Evolutionary conservation across 2,113 vertebrate genomes (phyloP).

Genomic region (Thalassarche chlororhynchos): DNA sequence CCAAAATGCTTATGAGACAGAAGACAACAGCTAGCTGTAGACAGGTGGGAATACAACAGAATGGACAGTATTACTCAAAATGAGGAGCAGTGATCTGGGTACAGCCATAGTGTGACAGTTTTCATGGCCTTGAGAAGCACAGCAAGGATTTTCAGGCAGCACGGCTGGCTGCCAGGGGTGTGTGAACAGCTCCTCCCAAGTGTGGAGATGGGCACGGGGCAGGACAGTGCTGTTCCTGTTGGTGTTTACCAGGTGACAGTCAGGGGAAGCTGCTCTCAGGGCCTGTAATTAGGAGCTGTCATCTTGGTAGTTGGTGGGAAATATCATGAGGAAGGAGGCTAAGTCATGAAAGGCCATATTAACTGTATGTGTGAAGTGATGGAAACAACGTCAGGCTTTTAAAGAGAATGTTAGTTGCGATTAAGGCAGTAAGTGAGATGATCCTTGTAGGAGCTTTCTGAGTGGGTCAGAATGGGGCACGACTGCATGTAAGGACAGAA

Average conservation of each 20-base stretch:
- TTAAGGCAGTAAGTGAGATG: not conserved
- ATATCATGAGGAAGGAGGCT: not conserved
- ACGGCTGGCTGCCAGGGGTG: no score
- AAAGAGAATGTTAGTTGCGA: no score
- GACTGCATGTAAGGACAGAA: not conserved
- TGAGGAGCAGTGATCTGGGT: no score
- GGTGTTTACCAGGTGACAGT: not conserved
- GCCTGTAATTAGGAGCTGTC: not conserved
- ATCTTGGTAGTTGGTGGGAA: not conserved
- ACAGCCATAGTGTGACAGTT: no score
- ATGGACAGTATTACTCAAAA: no score
- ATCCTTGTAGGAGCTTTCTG: not conserved
- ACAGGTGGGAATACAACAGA: no score
- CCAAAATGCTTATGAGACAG: no score
- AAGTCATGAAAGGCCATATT: not conserved
- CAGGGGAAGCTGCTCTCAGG: not conserved
- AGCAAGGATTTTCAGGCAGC: no score
- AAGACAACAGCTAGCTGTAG: no score
- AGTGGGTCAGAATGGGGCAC: not conserved
- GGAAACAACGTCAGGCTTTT: not conserved
- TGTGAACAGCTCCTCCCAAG: no score
- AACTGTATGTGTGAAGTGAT: not conserved
- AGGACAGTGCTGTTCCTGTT: not conserved
- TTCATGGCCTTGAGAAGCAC: no score
- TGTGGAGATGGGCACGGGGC: no score